These are phyloP conservation scores for Pseudomyrmex sp. DNA, from an alignment of 1,140 invertebrate species.

Conservation along the genomic window DNA sequence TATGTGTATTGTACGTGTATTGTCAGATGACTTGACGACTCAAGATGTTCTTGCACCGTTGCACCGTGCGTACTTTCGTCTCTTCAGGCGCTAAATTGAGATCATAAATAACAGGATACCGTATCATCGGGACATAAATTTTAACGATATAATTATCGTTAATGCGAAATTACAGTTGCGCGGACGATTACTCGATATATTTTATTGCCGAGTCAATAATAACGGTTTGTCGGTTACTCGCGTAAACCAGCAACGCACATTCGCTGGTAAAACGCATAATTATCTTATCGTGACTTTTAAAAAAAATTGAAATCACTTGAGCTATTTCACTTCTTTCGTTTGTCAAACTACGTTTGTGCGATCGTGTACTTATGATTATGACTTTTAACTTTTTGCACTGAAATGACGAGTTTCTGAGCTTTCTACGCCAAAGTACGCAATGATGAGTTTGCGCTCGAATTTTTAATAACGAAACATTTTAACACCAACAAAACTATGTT, in stretches of 20 bases:
- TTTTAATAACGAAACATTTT: no score
- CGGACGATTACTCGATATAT: conserved; percentile 11
- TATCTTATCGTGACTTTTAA: conserved; percentile 9
- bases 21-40: conserved; percentile 3
- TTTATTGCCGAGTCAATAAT: conserved; percentile 49
- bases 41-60: neutral
- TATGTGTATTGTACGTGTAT: neutral
- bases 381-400: no score
- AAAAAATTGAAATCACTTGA: conserved; percentile 34
- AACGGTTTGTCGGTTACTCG: conserved; percentile 28
- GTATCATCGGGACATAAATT: conserved; percentile 46
- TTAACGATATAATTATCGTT: conserved; percentile 58
- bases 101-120: conserved; percentile 48
- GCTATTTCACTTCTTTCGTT: neutral
- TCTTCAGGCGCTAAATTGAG: conserved; percentile 36
- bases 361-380: no score
- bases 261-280: neutral
- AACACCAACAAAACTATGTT: no score
- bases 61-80: neutral
- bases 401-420: no score
- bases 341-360: neutral
- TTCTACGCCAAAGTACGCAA: no score
- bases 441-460: no score
- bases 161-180: conserved; percentile 47
- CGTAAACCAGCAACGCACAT: conserved; percentile 38